phyloP scores from a whole-genome alignment of 64 coral and sea anemone species.

The Montipora efflorescens region DNA sequence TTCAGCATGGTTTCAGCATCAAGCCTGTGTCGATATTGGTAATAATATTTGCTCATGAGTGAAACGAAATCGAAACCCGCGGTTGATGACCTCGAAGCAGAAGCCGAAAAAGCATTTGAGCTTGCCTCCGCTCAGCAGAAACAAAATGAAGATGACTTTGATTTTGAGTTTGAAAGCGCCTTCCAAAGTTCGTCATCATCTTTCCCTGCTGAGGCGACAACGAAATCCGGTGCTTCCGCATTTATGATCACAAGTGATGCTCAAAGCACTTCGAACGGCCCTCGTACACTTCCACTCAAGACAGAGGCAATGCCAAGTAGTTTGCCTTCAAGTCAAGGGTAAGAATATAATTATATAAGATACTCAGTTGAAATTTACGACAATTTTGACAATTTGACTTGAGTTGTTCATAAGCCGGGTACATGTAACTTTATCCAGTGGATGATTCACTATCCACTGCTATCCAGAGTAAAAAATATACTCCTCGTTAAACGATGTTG shows the following conservation, averaged over 20 bases:
- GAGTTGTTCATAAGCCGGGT: too few species aligned
- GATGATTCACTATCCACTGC: too few species aligned
- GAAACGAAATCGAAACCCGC: background rate
- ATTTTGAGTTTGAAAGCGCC: slow-evolving; percentile 44
- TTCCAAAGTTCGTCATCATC: slow-evolving; percentile 9
- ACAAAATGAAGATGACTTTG: slow-evolving; percentile 23
- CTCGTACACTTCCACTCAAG: slow-evolving; percentile 27
- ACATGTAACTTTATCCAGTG: too few species aligned
- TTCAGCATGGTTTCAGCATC: too few species aligned
- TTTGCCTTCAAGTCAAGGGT: slow-evolving; percentile 52
- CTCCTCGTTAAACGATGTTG: too few species aligned
- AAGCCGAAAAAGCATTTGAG: slow-evolving; percentile 25
- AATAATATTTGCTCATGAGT: background rate
- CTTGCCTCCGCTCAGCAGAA: slow-evolving; percentile 26
- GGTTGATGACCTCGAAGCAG: slow-evolving; percentile 25
- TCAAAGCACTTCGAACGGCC: background rate
- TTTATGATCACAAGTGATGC: background rate
- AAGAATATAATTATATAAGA: background rate
- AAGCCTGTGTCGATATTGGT: background rate
- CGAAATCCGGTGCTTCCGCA: background rate
- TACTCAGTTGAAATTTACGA: too few species aligned
- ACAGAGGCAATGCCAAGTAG: slow-evolving; percentile 49
- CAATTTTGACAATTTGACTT: background rate
- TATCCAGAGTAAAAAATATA: too few species aligned
- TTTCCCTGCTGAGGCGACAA: background rate